Evolutionary conservation across 2,888 invertebrate genomes (phyloP), one percentile per base, ranked within the genome.

Genomic region (Cephus pygmeus): DNA sequence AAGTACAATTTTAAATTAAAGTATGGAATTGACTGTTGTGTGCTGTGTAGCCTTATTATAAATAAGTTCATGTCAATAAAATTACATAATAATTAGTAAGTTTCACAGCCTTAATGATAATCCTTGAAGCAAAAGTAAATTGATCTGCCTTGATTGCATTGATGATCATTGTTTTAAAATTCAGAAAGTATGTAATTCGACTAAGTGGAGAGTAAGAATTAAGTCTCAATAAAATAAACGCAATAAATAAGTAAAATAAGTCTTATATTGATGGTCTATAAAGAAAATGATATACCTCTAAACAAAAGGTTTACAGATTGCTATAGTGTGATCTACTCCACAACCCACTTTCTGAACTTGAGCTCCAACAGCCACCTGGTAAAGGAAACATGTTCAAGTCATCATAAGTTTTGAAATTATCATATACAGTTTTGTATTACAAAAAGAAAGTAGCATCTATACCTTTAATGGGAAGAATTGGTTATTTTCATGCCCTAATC

Each of bases 401-500:
- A 9, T 9, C 23, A 56, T 40, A 15, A 56, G 56, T 56, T 23
- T 56, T 15, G 6, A 76, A 35, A 76, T 31, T 76, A 73, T 76
- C 31, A 34, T 35, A 33, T 4, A 34, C 30, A 23, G 12, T 73
- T 15, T 34, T 36, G 30, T 40, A 74, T 11, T 76, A 11, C 23
- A 56, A 23, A 23, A 73, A 71, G 3, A 23, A 12, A 71, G 23
- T 71, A 71, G 11, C 31, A 33, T 71, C 12, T 31, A 31, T 71
- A 94, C 96, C 93, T 96, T 96, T 34, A 97, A 93, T 1, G 98
- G 98, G 88, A 98, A 98, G 91, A 93, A 95, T 89, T 98, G 98
- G 88, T 98, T 96, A 77, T 96, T 95, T 0, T 91, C 90, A 88
- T 95, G 93, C 0, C 97, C 97, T 69, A 98, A 91, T 0, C 99